These are phyloP conservation scores for Piscicola geometra DNA, from an alignment of 2,888 invertebrate species.

Conservation along the genomic window DNA sequence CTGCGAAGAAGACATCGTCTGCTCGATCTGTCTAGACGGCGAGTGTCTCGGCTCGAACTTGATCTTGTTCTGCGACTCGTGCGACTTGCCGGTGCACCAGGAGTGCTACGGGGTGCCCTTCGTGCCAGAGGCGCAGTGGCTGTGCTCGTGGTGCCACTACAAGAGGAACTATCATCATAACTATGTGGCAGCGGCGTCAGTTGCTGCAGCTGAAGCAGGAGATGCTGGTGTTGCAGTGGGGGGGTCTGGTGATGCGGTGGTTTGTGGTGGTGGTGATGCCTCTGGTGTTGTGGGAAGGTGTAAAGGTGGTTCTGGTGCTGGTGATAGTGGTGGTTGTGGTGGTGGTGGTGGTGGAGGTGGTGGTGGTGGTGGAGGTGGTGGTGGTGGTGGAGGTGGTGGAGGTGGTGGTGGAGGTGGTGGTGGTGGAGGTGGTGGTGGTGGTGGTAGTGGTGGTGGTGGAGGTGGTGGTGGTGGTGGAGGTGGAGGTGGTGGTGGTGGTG, in stretches of 20 bases:
- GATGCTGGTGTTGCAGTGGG: not conserved
- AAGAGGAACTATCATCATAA: not conserved
- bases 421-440: too few species aligned
- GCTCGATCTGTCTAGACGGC: constrained; percentile 97
- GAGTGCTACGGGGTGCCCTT: constrained; percentile 97
- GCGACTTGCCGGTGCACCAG: constrained; percentile 94
- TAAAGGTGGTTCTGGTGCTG: not conserved
- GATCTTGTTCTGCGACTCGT: constrained; percentile 98
- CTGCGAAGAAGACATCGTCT: constrained; percentile 92
- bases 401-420: too few species aligned
- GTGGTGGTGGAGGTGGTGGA: too few species aligned
- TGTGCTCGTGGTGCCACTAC: constrained; percentile 88
- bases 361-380: too few species aligned
- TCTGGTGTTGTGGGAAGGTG: too few species aligned
- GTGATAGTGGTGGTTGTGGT: not conserved
- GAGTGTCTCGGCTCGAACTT: constrained; percentile 98
- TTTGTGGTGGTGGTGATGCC: not conserved
- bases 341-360: not conserved
- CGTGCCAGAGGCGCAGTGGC: constrained; percentile 95
- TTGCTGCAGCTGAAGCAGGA: not conserved
- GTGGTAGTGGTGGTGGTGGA: too few species aligned
- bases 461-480: too few species aligned
- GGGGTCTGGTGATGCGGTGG: not conserved
- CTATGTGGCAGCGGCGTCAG: not conserved
- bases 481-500: too few species aligned